These are phyloP conservation scores for Cylas formicarius DNA, from an alignment of 1,140 invertebrate species.

Conservation along the genomic window DNA sequence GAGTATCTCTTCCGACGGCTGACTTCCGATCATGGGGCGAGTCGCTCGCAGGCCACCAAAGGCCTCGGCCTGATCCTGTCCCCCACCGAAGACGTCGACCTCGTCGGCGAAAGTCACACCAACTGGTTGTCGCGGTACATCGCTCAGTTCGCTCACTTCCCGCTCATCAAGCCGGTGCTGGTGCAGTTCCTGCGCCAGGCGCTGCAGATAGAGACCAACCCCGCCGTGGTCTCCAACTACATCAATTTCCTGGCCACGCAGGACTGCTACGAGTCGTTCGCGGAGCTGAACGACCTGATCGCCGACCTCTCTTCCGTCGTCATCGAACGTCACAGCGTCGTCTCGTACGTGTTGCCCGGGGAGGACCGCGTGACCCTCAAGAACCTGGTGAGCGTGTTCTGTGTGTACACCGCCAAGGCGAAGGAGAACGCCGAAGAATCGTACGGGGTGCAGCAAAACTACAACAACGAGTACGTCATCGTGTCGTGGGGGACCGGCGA, in stretches of 20 bases:
- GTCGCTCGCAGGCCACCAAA: constrained; percentile 69
- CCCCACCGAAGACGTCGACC: constrained; percentile 39
- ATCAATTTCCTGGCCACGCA: constrained; percentile 76
- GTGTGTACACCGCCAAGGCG: constrained; percentile 65
- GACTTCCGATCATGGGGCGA: constrained; percentile 70
- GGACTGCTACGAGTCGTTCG: constrained; percentile 57
- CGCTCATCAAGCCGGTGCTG: constrained; percentile 56
- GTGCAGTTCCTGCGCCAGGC: constrained; percentile 69
- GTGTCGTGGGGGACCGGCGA: constrained; percentile 82
- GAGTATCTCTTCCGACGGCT: constrained; percentile 85
- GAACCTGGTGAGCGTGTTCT: constrained; percentile 71
- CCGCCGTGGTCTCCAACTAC: constrained; percentile 78
- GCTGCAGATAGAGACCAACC: constrained; percentile 85
- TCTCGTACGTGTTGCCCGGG: constrained; percentile 72
- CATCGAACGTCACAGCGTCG: constrained; percentile 85
- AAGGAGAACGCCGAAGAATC: constrained; percentile 55
- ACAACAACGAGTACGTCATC: constrained; percentile 54
- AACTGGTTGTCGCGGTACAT: constrained; percentile 76
- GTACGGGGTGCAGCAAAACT: constrained; percentile 61
- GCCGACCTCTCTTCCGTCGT: constrained; percentile 83
- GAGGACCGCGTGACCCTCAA: constrained; percentile 58
- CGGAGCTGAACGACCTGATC: constrained; percentile 56
- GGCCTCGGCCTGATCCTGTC: constrained; percentile 53
- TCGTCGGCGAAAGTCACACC: constrained; percentile 25
- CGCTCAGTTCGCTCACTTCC: constrained; percentile 65